phyloP scores from a whole-genome alignment of 2,113 vertebrate species.

The Brienomyrus brachyistius region DNA sequence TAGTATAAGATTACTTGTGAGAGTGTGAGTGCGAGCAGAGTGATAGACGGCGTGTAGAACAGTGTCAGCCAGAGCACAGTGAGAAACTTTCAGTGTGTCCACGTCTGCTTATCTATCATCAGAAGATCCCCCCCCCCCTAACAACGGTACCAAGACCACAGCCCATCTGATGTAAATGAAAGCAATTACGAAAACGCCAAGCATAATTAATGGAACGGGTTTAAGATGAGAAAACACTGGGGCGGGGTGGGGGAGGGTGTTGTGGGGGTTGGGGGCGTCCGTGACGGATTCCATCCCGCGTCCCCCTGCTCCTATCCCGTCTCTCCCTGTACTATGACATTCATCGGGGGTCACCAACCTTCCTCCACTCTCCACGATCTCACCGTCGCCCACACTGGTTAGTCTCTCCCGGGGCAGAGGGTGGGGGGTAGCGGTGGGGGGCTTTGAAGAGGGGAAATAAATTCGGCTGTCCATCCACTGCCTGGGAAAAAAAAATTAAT shows the following conservation, averaged over 20 bases:
- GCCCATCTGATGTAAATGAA: constrained; percentile 96
- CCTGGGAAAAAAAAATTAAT: constrained; percentile 81
- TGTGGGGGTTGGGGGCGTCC: constrained; percentile 68
- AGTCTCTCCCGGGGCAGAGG: constrained; percentile 52
- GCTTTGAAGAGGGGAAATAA: constrained; percentile 75
- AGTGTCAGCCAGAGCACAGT: constrained; percentile 12
- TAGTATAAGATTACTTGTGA: constrained; percentile 4
- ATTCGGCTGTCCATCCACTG: constrained; percentile 78
- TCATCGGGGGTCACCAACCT: constrained; percentile 74
- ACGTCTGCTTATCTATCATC: constrained; percentile 45
- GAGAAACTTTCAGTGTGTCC: constrained; percentile 28
- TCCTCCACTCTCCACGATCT: constrained; percentile 60
- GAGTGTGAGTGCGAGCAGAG: not conserved
- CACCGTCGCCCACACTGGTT: constrained; percentile 25
- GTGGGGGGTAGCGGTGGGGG: constrained; percentile 8
- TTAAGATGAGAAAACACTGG: constrained; percentile 93
- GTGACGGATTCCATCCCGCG: constrained; percentile 62
- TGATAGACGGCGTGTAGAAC: constrained; percentile 17
- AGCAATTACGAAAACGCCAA: constrained; percentile 94
- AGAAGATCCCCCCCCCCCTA: constrained; percentile 45
- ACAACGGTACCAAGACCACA: constrained; percentile 77
- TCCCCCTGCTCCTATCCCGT: constrained; percentile 43
- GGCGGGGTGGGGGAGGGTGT: constrained; percentile 24
- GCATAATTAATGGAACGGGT: constrained; percentile 95
- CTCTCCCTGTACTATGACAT: constrained; percentile 50